Evolutionary conservation across 1,140 invertebrate species (phyloP).

Genomic region (Platyura marginata): DNA sequence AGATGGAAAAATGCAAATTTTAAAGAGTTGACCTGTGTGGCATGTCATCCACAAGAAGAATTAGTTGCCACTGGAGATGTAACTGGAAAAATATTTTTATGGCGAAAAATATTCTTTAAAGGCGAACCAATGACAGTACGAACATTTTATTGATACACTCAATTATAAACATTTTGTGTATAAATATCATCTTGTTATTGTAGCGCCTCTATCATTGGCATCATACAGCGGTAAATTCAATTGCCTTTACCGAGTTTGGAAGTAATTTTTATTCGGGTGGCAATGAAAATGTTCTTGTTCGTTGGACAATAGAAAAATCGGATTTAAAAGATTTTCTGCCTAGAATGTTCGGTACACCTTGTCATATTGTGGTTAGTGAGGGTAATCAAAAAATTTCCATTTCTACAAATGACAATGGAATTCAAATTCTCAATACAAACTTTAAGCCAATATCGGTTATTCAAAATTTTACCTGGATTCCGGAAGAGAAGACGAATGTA

Average conservation of each 20-base stretch:
- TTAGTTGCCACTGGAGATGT: conserved; percentile 50
- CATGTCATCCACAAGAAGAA: conserved; percentile 45
- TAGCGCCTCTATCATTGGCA: conserved; percentile 71
- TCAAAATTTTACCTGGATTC: conserved; percentile 46
- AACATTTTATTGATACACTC: not conserved
- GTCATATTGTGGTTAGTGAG: conserved; percentile 40
- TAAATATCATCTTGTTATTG: conserved; percentile 30
- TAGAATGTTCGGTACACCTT: conserved; percentile 47
- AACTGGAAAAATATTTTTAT: conserved; percentile 45
- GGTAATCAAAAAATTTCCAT: conserved; percentile 45
- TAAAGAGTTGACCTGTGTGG: conserved; percentile 41
- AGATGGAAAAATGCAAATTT: conserved; percentile 23
- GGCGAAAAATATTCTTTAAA: conserved; percentile 31
- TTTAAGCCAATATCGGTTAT: conserved; percentile 36
- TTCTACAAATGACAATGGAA: conserved; percentile 55
- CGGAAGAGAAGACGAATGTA: conserved; percentile 21
- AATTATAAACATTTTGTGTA: conserved; percentile 4
- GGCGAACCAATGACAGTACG: conserved; percentile 6
- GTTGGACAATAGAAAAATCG: conserved; percentile 38
- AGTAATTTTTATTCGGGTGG: conserved; percentile 53
- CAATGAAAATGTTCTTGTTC: conserved; percentile 59
- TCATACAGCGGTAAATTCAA: conserved; percentile 44
- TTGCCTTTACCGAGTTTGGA: conserved; percentile 51
- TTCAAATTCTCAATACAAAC: conserved; percentile 44
- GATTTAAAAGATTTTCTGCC: conserved; percentile 46